Base-by-base conservation (phyloP, 1,140 invertebrate species). In the Heliconius congener region DNA sequence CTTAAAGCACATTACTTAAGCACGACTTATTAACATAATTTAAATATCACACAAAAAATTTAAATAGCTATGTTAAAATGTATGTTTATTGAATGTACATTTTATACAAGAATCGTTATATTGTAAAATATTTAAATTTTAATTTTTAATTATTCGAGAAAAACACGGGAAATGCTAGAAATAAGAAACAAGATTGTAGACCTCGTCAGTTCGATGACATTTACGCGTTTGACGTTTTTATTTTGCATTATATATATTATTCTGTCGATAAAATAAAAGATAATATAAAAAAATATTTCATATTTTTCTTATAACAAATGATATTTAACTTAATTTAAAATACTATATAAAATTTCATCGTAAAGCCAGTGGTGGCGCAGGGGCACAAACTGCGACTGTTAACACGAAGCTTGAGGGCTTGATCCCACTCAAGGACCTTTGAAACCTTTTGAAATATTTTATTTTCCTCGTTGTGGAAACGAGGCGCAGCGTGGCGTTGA, bases 11-110 rank as follows among this genome's bases (percentile, higher is more conserved):
- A 66, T 27, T 66, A 66, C 60, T 66, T 66, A 66, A 30, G 60
- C 60, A 30, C 60, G 13, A 66, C 27, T 66, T 66, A 66, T 66
- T 66, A 66, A 66, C 60, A 66, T 66, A 66, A 66, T 66, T 66
- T 30, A 30, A 66, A 66, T 27, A 66, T 66, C 27, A 66, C 60
- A 66, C 60, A 30, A 66, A 27, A 27, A 13, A 1, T 23, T 23
- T 2, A 30, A 30, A 13, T 2, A 13, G 9, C 6, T 66, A 66
- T 4, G 60, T 30, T 27, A 66, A 66, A 66, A 27, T 66, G 4
- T 66, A 66, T 5, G 60, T 66, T 66, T 66, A 16, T 66, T 66
- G 27, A 27, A 30, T 30, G n/a, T 66, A 30, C 8, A 66, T 13
- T 66, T 66, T 27, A 66, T 13, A 27, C 13, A 30, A 66, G 3